Percentiles rank a stretch among this genome's conserved stretches.
phyloP scores from a whole-genome alignment of 2,888 invertebrate genomes.

The Plagiodera versicolora region DNA sequence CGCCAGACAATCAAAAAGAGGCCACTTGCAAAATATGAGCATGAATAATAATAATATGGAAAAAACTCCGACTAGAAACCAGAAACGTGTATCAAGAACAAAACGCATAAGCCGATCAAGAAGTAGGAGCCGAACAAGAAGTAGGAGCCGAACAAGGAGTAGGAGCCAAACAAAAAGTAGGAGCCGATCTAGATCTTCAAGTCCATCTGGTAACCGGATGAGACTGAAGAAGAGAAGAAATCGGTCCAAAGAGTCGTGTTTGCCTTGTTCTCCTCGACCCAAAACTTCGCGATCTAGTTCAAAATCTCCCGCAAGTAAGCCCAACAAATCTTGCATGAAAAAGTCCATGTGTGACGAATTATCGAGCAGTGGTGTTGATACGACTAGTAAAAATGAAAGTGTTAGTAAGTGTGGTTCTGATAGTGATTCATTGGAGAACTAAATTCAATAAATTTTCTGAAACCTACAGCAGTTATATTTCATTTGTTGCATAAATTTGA shows the following conservation, averaged over 20 bases:
- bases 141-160: neutral
- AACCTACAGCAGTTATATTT: neutral
- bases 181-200: neutral
- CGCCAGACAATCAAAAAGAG: neutral
- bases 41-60: neutral
- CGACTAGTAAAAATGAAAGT: neutral
- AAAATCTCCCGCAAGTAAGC: neutral
- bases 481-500: too few species aligned
- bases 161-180: neutral
- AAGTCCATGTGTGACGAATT: neutral
- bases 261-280: neutral
- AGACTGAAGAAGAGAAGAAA: neutral
- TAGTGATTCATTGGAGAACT: neutral
- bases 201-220: neutral
- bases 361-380: neutral
- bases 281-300: neutral
- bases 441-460: neutral
- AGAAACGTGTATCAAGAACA: neutral
- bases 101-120: neutral
- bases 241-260: neutral
- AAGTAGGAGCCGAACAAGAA: neutral
- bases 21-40: neutral
- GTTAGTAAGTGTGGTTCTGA: neutral
- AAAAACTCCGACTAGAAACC: neutral
- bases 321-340: neutral